Percentiles rank a stretch among this genome's conserved stretches.
Conservation (phyloP, 2,797 vertebrate genomes). For the Hirundo rustica region DNA sequence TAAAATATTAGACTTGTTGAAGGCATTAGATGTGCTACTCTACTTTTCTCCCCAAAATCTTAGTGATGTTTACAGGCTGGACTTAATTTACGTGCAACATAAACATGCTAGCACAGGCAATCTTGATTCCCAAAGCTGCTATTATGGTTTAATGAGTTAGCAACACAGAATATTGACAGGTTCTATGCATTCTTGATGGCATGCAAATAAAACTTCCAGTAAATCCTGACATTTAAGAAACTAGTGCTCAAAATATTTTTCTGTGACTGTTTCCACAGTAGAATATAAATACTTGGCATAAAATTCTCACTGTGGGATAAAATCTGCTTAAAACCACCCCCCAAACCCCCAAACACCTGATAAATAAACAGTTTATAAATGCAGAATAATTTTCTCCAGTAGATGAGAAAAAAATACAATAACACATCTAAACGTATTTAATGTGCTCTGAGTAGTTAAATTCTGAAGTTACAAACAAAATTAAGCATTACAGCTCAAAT, state of each 20-base stretch:
- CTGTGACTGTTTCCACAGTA: background rate
- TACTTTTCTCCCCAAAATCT: background rate
- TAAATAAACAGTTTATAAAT: background rate
- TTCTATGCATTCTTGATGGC: background rate
- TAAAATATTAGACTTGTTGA: background rate
- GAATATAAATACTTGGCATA: background rate
- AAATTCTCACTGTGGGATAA: background rate
- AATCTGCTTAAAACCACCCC: background rate
- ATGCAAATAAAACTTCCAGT: background rate
- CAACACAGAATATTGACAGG: background rate
- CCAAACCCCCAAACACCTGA: background rate
- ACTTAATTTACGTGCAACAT: background rate
- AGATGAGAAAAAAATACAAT: background rate
- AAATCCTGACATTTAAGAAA: background rate
- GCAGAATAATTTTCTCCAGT: background rate
- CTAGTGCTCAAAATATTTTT: background rate
- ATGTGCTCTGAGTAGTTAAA: background rate
- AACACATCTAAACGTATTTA: background rate
- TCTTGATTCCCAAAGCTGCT: background rate
- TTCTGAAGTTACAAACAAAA: background rate
- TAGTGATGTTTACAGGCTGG: background rate
- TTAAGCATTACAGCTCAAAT: background rate
- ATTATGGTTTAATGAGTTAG: background rate
- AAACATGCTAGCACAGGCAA: background rate
- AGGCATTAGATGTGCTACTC: background rate